These are phyloP conservation scores for Gopherus evgoodei DNA, from an alignment of 2,113 vertebrate genomes.

Conservation along the genomic window DNA sequence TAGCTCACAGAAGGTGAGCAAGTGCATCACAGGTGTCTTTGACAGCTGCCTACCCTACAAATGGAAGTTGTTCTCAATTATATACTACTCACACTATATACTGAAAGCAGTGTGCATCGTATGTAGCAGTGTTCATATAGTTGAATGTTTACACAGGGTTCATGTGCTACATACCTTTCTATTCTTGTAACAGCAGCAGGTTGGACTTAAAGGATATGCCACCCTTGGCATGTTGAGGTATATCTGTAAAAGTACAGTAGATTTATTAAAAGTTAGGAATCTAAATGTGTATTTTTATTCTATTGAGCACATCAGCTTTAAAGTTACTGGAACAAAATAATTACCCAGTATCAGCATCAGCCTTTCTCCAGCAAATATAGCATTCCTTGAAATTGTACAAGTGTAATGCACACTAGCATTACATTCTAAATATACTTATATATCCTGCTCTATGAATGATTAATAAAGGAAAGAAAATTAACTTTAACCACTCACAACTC, in stretches of 20 bases:
- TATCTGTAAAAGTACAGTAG: constrained; percentile 1
- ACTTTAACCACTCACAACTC: neutral
- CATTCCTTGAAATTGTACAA: neutral
- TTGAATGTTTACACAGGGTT: neutral
- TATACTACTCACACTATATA: neutral
- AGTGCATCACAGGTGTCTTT: neutral
- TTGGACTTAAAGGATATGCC: constrained; percentile 25
- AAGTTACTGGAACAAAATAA: constrained; percentile 51
- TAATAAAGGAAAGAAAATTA: neutral
- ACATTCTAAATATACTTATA: neutral
- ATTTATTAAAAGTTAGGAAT: constrained; percentile 27
- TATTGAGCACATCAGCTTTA: constrained; percentile 7
- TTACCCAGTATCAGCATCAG: neutral
- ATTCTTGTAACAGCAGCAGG: constrained; percentile 29
- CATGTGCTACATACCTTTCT: neutral
- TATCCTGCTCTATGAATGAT: neutral
- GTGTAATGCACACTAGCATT: neutral
- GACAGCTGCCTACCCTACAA: neutral
- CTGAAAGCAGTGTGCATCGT: neutral
- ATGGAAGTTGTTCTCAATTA: neutral
- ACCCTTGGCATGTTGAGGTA: constrained; percentile 2
- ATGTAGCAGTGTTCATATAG: neutral
- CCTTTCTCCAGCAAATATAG: constrained; percentile 6
- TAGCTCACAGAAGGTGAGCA: neutral
- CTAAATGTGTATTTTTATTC: constrained; percentile 52